Percentiles rank a stretch among this genome's conserved stretches.
Evolutionary conservation across 1,140 invertebrate species (phyloP).

Genomic region (Rhysida immarginata): DNA sequence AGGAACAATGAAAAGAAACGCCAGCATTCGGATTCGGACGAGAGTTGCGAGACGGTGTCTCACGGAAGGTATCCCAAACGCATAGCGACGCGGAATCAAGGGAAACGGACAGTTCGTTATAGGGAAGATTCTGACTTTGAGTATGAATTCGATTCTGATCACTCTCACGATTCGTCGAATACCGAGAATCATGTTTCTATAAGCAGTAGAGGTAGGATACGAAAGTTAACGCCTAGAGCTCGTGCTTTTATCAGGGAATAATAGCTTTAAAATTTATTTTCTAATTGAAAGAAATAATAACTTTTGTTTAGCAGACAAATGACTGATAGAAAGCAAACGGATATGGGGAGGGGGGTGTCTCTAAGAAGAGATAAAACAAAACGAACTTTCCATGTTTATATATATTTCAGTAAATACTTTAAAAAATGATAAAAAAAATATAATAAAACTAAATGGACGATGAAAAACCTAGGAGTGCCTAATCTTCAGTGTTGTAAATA

Average conservation of each 20-base stretch:
- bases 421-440: too few relatives aligned
- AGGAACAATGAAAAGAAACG: neutral
- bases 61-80: constrained; percentile 2
- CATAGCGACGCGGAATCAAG: constrained; percentile 25
- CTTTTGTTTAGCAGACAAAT: too few relatives aligned
- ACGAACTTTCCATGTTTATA: too few relatives aligned
- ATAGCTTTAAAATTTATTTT: too few relatives aligned
- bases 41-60: neutral
- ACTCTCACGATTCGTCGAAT: constrained; percentile 5
- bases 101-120: constrained; percentile 27
- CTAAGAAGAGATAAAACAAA: too few relatives aligned
- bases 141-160: constrained; percentile 9
- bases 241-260: constrained; percentile 45
- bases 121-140: constrained; percentile 22
- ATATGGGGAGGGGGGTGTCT: too few relatives aligned
- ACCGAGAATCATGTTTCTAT: constrained; percentile 37
- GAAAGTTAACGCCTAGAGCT: constrained; percentile 62
- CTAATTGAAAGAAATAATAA: too few relatives aligned
- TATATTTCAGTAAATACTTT: too few relatives aligned
- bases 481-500: too few relatives aligned
- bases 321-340: too few relatives aligned
- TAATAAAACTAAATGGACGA: too few relatives aligned
- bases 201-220: constrained; percentile 66
- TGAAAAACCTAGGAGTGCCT: too few relatives aligned
- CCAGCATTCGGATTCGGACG: neutral